phyloP scores from a whole-genome alignment of 2,113 vertebrate genomes.

The Otocyon megalotis region DNA sequence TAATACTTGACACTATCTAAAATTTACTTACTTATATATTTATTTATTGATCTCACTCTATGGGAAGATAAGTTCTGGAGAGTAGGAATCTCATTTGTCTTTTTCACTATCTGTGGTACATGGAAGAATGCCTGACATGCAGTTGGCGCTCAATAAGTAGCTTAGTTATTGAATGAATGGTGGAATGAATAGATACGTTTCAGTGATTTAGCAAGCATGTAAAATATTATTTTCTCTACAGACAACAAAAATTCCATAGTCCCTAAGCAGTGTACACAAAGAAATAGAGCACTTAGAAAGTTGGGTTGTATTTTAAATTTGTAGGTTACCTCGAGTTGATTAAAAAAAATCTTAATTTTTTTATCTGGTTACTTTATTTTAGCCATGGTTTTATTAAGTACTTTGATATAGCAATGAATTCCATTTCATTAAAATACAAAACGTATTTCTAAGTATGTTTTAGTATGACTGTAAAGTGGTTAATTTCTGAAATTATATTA shows the following conservation, averaged over 20 bases:
- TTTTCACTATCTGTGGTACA: neutral
- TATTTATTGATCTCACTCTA: neutral
- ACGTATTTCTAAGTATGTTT: neutral
- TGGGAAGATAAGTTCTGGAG: neutral
- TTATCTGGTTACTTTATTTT: neutral
- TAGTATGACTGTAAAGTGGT: neutral
- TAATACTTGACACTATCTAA: neutral
- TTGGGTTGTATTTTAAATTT: slow-evolving; percentile 37
- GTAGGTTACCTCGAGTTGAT: neutral
- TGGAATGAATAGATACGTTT: neutral
- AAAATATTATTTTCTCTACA: slow-evolving; percentile 3
- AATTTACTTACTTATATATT: neutral
- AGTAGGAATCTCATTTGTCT: neutral
- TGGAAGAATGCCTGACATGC: neutral
- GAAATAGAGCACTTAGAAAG: neutral
- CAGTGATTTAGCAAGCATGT: neutral
- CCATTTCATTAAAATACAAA: neutral
- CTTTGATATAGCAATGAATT: neutral
- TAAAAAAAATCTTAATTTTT: neutral
- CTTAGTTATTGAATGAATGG: neutral
- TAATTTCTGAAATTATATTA: slow-evolving; percentile 36
- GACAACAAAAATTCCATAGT: neutral
- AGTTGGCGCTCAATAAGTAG: neutral
- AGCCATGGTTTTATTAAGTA: neutral
- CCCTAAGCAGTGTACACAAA: neutral